Base-by-base conservation (phyloP, 2,888 invertebrate species). In the Zootermopsis nevadensis region DNA sequence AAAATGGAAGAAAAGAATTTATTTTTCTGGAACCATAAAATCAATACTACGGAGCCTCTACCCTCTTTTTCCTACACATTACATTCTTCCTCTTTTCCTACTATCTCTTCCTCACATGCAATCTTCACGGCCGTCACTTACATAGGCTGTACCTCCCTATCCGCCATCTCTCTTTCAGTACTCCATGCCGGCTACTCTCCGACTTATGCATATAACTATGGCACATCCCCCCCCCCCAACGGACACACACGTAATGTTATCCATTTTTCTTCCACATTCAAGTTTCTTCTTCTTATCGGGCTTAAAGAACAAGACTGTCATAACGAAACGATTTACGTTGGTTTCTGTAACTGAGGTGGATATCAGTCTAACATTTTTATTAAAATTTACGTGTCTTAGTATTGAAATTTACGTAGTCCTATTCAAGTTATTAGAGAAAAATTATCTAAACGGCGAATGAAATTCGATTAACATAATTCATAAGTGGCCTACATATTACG, bases 21-120 rank as follows among this genome's bases (percentile, higher is more conserved):
- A 27, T 76, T 76, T 76, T 19, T 42, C 48, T 42, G n/a, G n/a
- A 42, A 35, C 76, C 76, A 76, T 76, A 38, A 76, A 48, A 76
- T 76, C 48, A 76, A 76, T 76, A 76, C 27, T 1, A n/a, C 22
- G 38, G 76, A 22, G n/a, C 76, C 22, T 76, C 27, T 31, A 76
- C 60, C 27, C 60, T n/a, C 60, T 27, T 27, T 15, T 27, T 15
- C 27, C 12, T 60, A 27, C 60, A 60, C 60, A 27, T 60, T 60
- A 15, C n/a, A 60, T 60, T 60, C 60, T 2, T 27, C n/a, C n/a
- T 60, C 7, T 60, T 15, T 27, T 60, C 27, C 60, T n/a, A 8
- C 27, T 60, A 7, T 60, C 6, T 60, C n/a, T 60, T 60, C n/a
- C 7, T 60, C 60, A 27, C 60, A 60, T 27, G 60, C n/a, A 60